Percentiles rank a stretch among this genome's conserved stretches.
These are phyloP conservation scores for Pachypsylla venusta DNA, from an alignment of 1,140 invertebrate species.

Conservation along the genomic window DNA sequence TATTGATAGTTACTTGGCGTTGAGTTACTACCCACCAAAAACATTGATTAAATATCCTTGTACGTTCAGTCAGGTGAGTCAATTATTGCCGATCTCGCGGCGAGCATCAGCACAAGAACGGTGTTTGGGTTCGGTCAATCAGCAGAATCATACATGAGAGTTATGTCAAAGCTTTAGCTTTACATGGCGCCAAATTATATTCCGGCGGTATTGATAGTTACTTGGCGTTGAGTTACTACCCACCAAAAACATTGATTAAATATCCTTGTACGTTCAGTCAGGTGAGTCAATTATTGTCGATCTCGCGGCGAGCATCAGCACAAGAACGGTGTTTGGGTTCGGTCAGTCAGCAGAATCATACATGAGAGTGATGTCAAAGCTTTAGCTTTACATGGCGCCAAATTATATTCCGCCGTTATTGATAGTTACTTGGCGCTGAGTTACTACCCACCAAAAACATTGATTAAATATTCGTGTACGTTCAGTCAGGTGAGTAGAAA, in stretches of 20 bases:
- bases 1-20: slow-evolving; percentile 54
- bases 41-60: slow-evolving; percentile 47
- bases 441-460: slow-evolving; percentile 42
- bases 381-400: slow-evolving; percentile 42
- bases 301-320: too few species aligned
- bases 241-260: slow-evolving; percentile 47
- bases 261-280: slow-evolving; percentile 46
- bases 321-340: slow-evolving; percentile 57
- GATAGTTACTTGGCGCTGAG: slow-evolving; percentile 58
- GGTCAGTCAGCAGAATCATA: slow-evolving; percentile 54
- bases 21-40: slow-evolving; percentile 46
- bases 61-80: slow-evolving; percentile 41
- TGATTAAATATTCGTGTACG: slow-evolving; percentile 49
- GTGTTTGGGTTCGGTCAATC: slow-evolving; percentile 58
- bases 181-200: slow-evolving; percentile 46
- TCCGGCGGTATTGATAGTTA: slow-evolving; percentile 68
- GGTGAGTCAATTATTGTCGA: too few species aligned
- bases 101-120: too few species aligned
- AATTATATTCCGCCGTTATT: slow-evolving; percentile 60
- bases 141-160: slow-evolving; percentile 65
- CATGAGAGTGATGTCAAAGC: slow-evolving; percentile 73
- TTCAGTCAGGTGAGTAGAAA: slow-evolving; percentile 33
- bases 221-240: slow-evolving; percentile 45
- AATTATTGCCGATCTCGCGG: too few species aligned
- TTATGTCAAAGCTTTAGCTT: slow-evolving; percentile 57